Conservation (phyloP, 2,797 vertebrate genomes). For the Malurus splendens region DNA sequence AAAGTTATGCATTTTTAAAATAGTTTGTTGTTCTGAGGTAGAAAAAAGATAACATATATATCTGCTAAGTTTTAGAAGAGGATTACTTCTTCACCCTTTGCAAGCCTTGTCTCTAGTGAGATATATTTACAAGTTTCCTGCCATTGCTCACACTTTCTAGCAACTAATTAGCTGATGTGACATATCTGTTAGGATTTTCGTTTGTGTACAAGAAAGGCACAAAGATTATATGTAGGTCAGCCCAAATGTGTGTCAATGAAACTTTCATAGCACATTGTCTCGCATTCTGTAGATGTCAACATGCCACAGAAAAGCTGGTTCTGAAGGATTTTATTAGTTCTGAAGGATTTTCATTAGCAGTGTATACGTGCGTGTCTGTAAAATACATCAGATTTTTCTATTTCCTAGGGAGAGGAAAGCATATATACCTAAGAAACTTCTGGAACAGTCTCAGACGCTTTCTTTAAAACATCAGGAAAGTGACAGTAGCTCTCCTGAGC, state of each 20-base stretch:
- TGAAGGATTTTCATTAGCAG: slow-evolving; percentile 37
- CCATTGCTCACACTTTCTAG: neutral
- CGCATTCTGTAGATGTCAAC: neutral
- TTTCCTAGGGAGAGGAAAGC: neutral
- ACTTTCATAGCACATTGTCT: slow-evolving; percentile 37
- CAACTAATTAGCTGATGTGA: neutral
- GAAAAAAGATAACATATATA: neutral
- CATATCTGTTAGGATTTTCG: neutral
- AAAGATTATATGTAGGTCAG: slow-evolving; percentile 40
- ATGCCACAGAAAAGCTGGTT: neutral
- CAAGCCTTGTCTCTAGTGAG: neutral
- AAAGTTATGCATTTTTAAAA: neutral
- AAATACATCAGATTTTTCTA: neutral
- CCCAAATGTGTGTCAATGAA: slow-evolving; percentile 34
- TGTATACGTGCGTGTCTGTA: neutral
- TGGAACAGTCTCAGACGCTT: neutral
- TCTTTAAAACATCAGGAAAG: slow-evolving; percentile 8
- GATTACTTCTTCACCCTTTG: neutral
- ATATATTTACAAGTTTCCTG: neutral
- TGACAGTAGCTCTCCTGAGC: neutral
- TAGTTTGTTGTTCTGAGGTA: neutral
- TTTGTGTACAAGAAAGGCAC: neutral
- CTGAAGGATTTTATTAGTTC: slow-evolving; percentile 23
- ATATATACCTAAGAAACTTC: slow-evolving; percentile 20
- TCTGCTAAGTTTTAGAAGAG: neutral